These are phyloP conservation scores for Lordiphosa fenestrarum DNA, from an alignment of 2,888 invertebrate genomes.

Conservation along the genomic window DNA sequence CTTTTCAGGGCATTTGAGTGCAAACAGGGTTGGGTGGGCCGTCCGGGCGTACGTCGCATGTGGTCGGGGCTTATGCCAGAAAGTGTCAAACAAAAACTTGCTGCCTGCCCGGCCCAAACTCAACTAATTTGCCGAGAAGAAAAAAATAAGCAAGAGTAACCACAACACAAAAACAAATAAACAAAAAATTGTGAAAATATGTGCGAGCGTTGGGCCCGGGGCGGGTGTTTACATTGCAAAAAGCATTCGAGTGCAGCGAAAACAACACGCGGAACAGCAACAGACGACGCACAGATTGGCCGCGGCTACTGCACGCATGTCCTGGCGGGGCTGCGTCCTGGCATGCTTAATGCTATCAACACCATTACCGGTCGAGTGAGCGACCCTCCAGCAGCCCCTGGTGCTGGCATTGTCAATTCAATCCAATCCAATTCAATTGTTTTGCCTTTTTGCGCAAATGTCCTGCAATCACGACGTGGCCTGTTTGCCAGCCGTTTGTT, in stretches of 20 bases:
- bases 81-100: constrained; percentile 54
- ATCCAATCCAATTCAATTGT: constrained; percentile 66
- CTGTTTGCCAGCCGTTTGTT: constrained; percentile 42
- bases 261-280: constrained; percentile 46
- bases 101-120: constrained; percentile 36
- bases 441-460: constrained; percentile 73
- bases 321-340: constrained; percentile 26
- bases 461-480: constrained; percentile 64
- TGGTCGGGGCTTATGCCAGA: constrained; percentile 44
- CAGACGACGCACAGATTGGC: constrained; percentile 46
- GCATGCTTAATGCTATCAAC: constrained; percentile 67
- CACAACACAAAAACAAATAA: constrained; percentile 48
- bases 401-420: constrained; percentile 55
- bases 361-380: constrained; percentile 49
- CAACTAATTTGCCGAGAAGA: constrained; percentile 59
- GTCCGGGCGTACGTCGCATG: constrained; percentile 52
- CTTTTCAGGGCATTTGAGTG: constrained; percentile 42
- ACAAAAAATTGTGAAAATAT: constrained; percentile 45
- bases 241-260: constrained; percentile 71
- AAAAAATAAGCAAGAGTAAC: constrained; percentile 52
- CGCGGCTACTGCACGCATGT: constrained; percentile 53
- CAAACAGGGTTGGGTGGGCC: constrained; percentile 33
- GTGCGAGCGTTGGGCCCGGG: constrained; percentile 7
- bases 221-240: constrained; percentile 71
- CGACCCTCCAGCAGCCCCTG: constrained; percentile 13